Evolutionary conservation across 1,140 invertebrate species (phyloP).

Genomic region (Palaemon carinicauda): DNA sequence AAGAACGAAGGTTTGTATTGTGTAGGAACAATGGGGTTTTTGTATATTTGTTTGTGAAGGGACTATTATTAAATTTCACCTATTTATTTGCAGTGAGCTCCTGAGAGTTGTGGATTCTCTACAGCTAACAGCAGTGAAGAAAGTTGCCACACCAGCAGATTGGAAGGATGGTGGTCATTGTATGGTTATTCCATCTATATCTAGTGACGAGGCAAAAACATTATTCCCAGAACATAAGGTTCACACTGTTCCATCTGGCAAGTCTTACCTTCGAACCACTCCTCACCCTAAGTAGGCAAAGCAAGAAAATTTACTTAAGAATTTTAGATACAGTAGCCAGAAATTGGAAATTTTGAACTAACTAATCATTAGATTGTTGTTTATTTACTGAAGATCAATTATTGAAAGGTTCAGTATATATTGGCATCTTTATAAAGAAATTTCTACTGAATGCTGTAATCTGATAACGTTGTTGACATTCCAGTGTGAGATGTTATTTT

Average conservation of each 20-base stretch:
- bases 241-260: conserved; percentile 80
- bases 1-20: too few relatives aligned
- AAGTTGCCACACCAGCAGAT: conserved; percentile 87
- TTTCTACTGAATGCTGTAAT: too few relatives aligned
- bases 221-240: conserved; percentile 78
- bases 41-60: not conserved
- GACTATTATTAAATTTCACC: not conserved
- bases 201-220: conserved; percentile 74
- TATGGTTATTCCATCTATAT: conserved; percentile 82
- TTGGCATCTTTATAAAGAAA: too few relatives aligned
- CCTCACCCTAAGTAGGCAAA: conserved; percentile 50
- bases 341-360: too few relatives aligned
- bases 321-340: too few relatives aligned
- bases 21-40: too few relatives aligned
- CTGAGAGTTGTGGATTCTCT: conserved; percentile 87
- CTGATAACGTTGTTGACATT: too few relatives aligned
- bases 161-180: conserved; percentile 83
- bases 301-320: not conserved
- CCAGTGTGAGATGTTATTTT: too few relatives aligned
- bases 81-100: conserved; percentile 80
- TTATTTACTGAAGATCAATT: too few relatives aligned
- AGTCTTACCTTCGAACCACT: conserved; percentile 81
- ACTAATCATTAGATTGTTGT: too few relatives aligned
- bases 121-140: conserved; percentile 82
- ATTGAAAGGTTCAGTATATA: too few relatives aligned